Base-by-base conservation (phyloP, 2,113 vertebrate species). In the Gymnocephalus cernua region DNA sequence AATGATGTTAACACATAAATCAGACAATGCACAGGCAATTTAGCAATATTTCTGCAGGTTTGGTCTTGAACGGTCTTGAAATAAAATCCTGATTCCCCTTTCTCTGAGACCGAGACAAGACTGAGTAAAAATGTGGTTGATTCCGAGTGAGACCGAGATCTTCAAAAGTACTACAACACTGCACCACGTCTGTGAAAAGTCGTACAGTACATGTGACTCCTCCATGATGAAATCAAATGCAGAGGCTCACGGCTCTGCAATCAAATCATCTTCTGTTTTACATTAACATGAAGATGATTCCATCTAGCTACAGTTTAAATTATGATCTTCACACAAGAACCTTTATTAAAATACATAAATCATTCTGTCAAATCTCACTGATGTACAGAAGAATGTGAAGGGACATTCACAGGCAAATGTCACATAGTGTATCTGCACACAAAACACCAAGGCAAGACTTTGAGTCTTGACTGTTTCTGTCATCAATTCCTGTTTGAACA, bases 401-500 rank as follows among this genome's bases (percentile, higher is more conserved):
- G 45, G 4, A 66, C 14, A 21, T 6, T 14, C 11, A 41, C 18
- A 63, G 75, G 44, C 14, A 44, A 68, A 68, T 44, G 51, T 70
- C 29, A 35, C 44, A 59, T 1, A 41, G 38, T 10, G 38, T 23
- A 50, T 57, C 35, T 41, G 76, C 29, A 47, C 56, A 51, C 59
- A 29, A 68, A 79, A 27, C 48, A 14, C 19, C 0, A 25, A 65
- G 10, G 9, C 53, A 32, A 41, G 67, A 69, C 57, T 45, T 0
- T 23, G 18, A 64, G 64, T 21, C 50, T 48, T 4, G 48, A 27
- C 48, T 65, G 53, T 58, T 61, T 65, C 45, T 65, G 59, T 75
- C 62, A 72, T 80, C 48, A 68, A 16, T 45, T 67, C 64, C 27
- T 35, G 2, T 64, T 70, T 70, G 47, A 41, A 79, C 65, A 74